Percentiles rank a stretch among this genome's conserved stretches.
These are phyloP conservation scores for Leuctra nigra DNA, from an alignment of 2,888 invertebrate species.

Conservation along the genomic window DNA sequence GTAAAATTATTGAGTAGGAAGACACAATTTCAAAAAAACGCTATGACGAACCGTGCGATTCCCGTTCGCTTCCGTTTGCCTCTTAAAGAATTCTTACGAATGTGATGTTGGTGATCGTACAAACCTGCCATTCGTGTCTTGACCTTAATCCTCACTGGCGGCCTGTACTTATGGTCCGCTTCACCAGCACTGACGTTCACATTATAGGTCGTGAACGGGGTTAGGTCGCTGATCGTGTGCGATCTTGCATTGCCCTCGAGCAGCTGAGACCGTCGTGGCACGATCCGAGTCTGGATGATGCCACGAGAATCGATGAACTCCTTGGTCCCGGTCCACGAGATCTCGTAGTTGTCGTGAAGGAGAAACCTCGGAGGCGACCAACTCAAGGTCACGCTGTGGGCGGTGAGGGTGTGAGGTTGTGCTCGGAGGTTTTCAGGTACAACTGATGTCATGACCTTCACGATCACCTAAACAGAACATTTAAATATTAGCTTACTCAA, in stretches of 20 bases:
- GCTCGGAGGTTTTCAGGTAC: too few species aligned
- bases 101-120: too few species aligned
- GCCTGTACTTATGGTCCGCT: constrained; percentile 71
- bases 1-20: too few species aligned
- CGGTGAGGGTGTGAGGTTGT: constrained; percentile 86
- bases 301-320: constrained; percentile 92
- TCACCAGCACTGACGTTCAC: constrained; percentile 90
- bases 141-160: constrained; percentile 87
- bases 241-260: constrained; percentile 67
- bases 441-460: too few species aligned
- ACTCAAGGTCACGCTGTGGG: constrained; percentile 86
- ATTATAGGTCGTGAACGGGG: constrained; percentile 90
- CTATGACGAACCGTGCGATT: too few species aligned
- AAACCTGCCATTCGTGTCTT: constrained; percentile 87
- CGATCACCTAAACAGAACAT: too few species aligned
- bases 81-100: too few species aligned
- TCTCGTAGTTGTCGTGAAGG: constrained; percentile 82
- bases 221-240: constrained; percentile 77
- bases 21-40: too few species aligned
- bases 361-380: constrained; percentile 87
- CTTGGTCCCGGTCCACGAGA: constrained; percentile 87
- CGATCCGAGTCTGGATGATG: constrained; percentile 79
- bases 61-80: too few species aligned
- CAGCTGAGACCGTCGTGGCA: constrained; percentile 64
- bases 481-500: too few species aligned